Base-by-base conservation (phyloP, 2,113 vertebrate species). In the Varanus salvator region DNA sequence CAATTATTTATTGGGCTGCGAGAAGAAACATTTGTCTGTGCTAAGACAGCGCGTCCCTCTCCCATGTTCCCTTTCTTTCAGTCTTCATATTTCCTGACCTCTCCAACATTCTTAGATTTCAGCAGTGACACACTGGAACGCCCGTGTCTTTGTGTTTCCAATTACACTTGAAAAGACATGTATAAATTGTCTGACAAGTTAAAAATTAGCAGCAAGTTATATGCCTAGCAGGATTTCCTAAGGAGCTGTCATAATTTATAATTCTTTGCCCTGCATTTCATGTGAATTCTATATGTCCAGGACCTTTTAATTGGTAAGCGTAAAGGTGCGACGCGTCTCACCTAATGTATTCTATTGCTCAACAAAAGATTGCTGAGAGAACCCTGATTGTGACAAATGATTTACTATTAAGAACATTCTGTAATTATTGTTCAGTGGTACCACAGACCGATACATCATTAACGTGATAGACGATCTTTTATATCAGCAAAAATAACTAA, bases 401-500 rank as follows among this genome's bases (percentile, higher is more conserved):
- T 97, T 97, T 97, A 98, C 97, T 98, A 97, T 98, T 98, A 97
- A 95, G 97, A 97, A 97, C 97, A 97, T 97, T 97, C 97, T 98
- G 97, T 98, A 97, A 98, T 98, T 98, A 98, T 98, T 98, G 97
- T 98, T 97, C 95, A 34, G 96, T 97, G 97, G 96, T 97, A 97
- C 97, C 94, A 94, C 97, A 97, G 97, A 97, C 97, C 97, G 92
- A 98, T 98, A 97, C 96, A 97, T 98, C 97, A 97, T 98, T 98
- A 98, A 97, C 97, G 95, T 98, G 98, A 98, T 98, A 97, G 97
- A 98, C 95, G 97, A 97, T 97, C 97, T 97, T 98, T 98, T 98
- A 97, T 98, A 98, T 97, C 97, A 98, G 97, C 97, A 98, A 98
- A 98, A 98, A 98, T 97, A 98, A 98, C 97, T 97, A 98, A 98